phyloP scores from a whole-genome alignment of 2,888 invertebrate species.

The Ophioninae sp. region DNA sequence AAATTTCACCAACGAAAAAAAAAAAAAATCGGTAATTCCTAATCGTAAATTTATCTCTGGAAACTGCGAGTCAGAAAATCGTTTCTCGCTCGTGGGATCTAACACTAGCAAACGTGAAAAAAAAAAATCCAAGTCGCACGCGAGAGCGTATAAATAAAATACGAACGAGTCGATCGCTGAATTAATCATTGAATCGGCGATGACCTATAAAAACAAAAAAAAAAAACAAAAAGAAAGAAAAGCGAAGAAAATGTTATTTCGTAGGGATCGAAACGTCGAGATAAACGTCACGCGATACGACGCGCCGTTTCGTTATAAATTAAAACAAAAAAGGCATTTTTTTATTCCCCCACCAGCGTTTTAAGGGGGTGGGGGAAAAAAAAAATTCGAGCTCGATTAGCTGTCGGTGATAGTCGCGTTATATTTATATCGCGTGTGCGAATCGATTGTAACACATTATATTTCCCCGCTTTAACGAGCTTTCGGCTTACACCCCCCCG shows the following conservation, averaged over 20 bases:
- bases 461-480: constrained; percentile 45
- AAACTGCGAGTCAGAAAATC: no score
- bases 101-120: no score
- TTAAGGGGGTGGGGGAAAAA: background rate
- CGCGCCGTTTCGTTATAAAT: constrained; percentile 57
- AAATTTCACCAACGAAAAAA: no score
- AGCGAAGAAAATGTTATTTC: constrained; percentile 31
- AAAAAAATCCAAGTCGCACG: background rate
- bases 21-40: no score
- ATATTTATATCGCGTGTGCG: constrained; percentile 73
- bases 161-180: constrained; percentile 36
- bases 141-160: background rate
- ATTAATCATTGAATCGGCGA: constrained; percentile 61
- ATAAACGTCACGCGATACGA: constrained; percentile 64
- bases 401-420: constrained; percentile 68
- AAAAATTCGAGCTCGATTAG: constrained; percentile 67
- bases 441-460: constrained; percentile 73
- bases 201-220: constrained; percentile 40
- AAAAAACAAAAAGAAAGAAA: no score
- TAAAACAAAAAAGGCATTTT: constrained; percentile 7
- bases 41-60: no score
- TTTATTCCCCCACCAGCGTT: no score
- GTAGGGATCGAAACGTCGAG: constrained; percentile 48
- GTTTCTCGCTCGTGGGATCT: no score
- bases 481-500: constrained; percentile 6